Conservation (phyloP, 2,113 vertebrate genomes). For the Nannobrachium achirus region DNA sequence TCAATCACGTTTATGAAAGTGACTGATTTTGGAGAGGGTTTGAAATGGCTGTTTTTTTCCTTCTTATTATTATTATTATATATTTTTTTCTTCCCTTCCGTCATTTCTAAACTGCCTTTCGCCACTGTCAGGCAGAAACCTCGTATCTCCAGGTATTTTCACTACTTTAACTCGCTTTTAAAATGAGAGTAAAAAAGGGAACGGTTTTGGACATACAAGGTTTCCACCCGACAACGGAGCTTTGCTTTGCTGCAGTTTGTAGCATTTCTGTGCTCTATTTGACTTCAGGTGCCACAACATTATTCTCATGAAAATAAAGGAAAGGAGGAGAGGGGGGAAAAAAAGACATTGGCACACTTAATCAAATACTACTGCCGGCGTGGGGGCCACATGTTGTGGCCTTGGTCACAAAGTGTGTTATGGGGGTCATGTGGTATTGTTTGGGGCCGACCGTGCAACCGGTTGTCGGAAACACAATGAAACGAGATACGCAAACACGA, state of each 20-base stretch:
- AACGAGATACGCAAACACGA: constrained; percentile 56
- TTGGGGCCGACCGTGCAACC: constrained; percentile 36
- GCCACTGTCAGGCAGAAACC: no score
- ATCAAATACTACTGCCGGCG: constrained; percentile 17
- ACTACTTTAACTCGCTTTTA: no score
- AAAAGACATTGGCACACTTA: constrained; percentile 5
- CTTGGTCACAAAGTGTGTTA: constrained; percentile 41
- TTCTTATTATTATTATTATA: no score
- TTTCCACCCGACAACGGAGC: no score
- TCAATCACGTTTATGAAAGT: constrained; percentile 68
- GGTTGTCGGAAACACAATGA: constrained; percentile 64
- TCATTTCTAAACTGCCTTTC: no score
- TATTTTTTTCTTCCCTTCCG: no score
- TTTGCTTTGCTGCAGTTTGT: constrained; percentile 6
- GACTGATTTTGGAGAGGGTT: constrained; percentile 52
- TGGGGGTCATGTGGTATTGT: constrained; percentile 48
- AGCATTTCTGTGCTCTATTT: neutral
- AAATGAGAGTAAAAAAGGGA: no score
- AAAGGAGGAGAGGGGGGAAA: neutral
- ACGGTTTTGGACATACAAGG: no score
- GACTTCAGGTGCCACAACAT: neutral
- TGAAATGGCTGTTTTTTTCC: constrained; percentile 40
- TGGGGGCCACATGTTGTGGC: constrained; percentile 36
- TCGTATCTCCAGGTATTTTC: no score
- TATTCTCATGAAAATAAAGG: neutral